Base-by-base conservation (phyloP, 2,797 vertebrate genomes). In the Kryptopterus vitreolus region DNA sequence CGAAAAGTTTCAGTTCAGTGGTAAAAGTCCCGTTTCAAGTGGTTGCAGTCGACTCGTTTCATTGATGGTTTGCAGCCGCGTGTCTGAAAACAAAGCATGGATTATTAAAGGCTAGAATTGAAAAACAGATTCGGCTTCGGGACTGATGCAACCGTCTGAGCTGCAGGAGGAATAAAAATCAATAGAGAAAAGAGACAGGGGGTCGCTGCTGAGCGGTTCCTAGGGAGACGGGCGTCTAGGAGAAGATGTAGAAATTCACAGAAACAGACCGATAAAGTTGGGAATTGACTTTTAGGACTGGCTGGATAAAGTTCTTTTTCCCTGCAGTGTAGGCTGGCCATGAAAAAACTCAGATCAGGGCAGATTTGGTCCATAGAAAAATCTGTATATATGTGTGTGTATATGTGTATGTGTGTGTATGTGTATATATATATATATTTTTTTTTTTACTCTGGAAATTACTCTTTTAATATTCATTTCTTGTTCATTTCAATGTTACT, bases 221-320 rank as follows among this genome's bases (percentile, higher is more conserved):
- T 76, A 59, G 62, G 75, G 76, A 81, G 72, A 81, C 82, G 62
- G 76, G 43, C 71, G 81, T 85, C 61, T 76, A 62, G 78, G 59
- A 68, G 84, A 53, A 55, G 76, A 77, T 76, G 78, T 43, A 57
- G 52, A 57, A 53, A 74, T 61, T 74, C 76, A 77, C 78, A 68
- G 77, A 73, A 80, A 75, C 86, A 79, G 83, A 79, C 66, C 83
- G 72, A 73, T 84, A 73, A 83, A 83, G 82, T 83, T 74, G 61
- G 85, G 84, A 85, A 82, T 81, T 26, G n/a, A n/a, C 68, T 84
- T 83, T 84, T 35, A 53, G 50, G 53, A 52, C 80, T 70, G 53
- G 72, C 10, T 80, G 58, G 74, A 38, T 66, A 70, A 46, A 35
- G 57, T 59, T 29, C 9, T 61, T 22, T 31, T 18, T 8, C 16